Conservation (phyloP, 1,140 invertebrate species). For the Zaprionus ornatus region DNA sequence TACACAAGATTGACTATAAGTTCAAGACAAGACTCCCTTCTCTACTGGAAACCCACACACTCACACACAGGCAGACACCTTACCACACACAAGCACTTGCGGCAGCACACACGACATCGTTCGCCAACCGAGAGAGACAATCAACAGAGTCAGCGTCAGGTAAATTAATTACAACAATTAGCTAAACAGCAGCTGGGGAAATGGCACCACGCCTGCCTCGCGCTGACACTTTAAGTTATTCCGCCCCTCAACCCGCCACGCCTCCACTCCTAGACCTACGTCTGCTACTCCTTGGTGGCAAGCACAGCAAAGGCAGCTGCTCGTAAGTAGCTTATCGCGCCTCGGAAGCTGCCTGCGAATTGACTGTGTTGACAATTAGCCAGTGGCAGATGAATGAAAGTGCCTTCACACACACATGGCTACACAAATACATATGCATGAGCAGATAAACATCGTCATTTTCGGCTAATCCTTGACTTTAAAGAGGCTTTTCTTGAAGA, state of each 20-base stretch:
- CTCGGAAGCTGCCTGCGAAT: neutral
- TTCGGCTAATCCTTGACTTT: neutral
- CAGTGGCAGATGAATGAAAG: neutral
- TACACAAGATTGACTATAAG: conserved; percentile 31
- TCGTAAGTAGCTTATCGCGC: neutral
- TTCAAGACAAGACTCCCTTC: too few species aligned
- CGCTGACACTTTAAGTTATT: conserved; percentile 20
- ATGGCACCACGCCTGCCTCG: neutral
- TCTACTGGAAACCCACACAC: neutral
- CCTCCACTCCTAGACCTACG: neutral
- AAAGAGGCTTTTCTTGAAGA: neutral
- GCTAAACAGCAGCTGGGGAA: conserved; percentile 39
- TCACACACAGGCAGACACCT: neutral
- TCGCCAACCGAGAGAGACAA: conserved; percentile 24
- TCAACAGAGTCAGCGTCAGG: conserved; percentile 61
- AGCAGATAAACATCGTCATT: neutral
- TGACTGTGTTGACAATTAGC: neutral
- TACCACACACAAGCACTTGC: neutral
- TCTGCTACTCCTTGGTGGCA: neutral
- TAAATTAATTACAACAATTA: conserved; percentile 75
- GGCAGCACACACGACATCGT: conserved; percentile 32
- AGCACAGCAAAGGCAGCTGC: neutral
- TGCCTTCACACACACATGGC: neutral
- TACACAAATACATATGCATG: neutral
- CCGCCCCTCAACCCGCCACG: neutral